Evolutionary conservation across 2,888 invertebrate genomes (phyloP), one percentile per base, ranked within the genome.

Genomic region (Lochmaea capreae): DNA sequence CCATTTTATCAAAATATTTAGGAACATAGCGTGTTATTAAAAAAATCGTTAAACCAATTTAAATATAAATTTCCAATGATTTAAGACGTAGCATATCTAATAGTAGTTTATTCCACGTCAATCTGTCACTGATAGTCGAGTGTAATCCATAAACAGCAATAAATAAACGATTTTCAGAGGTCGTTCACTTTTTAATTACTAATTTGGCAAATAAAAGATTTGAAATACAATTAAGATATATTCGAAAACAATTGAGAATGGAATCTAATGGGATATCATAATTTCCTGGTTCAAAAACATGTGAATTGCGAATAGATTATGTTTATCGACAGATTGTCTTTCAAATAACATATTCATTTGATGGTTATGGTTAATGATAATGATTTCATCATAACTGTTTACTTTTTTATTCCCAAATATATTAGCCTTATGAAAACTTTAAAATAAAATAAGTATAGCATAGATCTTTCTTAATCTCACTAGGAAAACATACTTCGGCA

Each of bases 251-350:
- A 57, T 57, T 18, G 12, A 22, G 18, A 57, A 12, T 2, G 9
- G 18, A 11, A 39, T n/a, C n/a, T n/a, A 61, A 14, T 59, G n/a
- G 18, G 16, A 9, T 16, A 54, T 54, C 8, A 16, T 54, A 46
- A 46, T 46, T 54, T 54, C 54, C 54, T 16, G 54, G 54, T 16
- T 54, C 54, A 54, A 54, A 49, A 49, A n/a, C 49, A 49, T n/a
- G 5, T n/a, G 49, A 49, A 49, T 49, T 49, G n/a, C n/a, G n/a
- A 49, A 49, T n/a, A 49, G 49, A 49, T 49, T 49, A 49, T n/a
- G 2, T 8, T 46, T 49, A n/a, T 49, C 8, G 33, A 6, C 33
- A 39, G 6, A 39, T 39, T 39, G 33, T 39, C 8, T 39, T 39
- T 39, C 1, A 39, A 8, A 39, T 39, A 39, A 39, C 5, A 39